Percentiles rank a stretch among this genome's conserved stretches.
phyloP scores from a whole-genome alignment of 2,888 invertebrate species.

The Thumatha senex region DNA sequence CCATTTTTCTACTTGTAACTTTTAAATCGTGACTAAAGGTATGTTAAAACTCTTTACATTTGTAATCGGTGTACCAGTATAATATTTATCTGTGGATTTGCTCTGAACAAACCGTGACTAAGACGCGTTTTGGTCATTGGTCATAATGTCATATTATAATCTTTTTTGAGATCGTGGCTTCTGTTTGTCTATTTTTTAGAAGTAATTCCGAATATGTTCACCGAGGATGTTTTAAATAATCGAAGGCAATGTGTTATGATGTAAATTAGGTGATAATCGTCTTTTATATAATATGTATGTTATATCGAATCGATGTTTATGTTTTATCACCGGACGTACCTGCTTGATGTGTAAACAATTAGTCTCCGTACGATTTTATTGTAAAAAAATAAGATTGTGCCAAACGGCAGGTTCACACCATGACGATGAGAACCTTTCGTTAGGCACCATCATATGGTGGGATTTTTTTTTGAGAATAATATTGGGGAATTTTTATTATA shows the following conservation, averaged over 20 bases:
- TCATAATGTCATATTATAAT: slow-evolving; percentile 27
- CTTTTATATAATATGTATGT: background rate
- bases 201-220: slow-evolving; percentile 5
- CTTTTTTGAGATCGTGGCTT: slow-evolving; percentile 28
- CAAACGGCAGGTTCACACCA: no score
- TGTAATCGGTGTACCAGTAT: slow-evolving; percentile 46
- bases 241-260: slow-evolving; percentile 9
- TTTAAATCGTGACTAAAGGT: slow-evolving; percentile 37
- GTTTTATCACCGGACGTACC: background rate
- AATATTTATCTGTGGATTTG: slow-evolving; percentile 63
- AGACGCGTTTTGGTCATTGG: slow-evolving; percentile 44
- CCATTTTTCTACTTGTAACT: slow-evolving; percentile 25
- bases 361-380: background rate
- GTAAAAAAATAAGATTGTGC: no score
- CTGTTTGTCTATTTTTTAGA: slow-evolving; percentile 17
- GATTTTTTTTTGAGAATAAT: no score
- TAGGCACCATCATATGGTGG: no score
- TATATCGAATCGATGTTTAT: background rate
- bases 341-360: background rate
- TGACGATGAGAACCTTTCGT: no score
- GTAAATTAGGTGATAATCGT: background rate
- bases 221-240: background rate
- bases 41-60: slow-evolving; percentile 36
- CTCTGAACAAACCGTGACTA: slow-evolving; percentile 51
- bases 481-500: no score